A percentile compares a stretch with the other conserved stretches of the same genome.
phyloP scores from a whole-genome alignment of 2,888 invertebrate genomes.

The Cantharis rustica region DNA sequence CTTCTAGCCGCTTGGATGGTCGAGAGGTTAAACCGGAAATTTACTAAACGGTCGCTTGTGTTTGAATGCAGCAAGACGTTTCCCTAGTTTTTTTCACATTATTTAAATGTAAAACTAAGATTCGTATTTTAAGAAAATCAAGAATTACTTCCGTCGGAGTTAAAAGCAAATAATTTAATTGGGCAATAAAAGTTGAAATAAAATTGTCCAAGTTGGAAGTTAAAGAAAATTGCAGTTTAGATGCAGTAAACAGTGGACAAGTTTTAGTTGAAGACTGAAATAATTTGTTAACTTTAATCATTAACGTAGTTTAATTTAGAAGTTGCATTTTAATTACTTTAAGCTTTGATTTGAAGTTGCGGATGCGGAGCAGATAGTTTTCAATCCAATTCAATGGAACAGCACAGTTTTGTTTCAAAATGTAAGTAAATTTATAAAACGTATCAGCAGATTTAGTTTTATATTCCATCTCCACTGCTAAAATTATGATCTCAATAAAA shows the following conservation, averaged over 20 bases:
- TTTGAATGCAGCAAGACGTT: neutral
- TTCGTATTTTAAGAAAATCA: neutral
- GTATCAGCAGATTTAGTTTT: neutral
- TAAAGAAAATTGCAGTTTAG: neutral
- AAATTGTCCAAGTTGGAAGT: neutral
- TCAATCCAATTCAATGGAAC: neutral
- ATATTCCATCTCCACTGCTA: neutral
- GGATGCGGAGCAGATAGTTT: neutral
- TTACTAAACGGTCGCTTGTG: neutral
- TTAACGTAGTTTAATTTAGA: neutral
- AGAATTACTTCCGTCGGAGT: neutral
- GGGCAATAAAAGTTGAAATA: neutral
- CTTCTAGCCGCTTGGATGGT: neutral
- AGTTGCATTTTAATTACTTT: neutral
- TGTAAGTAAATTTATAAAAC: neutral
- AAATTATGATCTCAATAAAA: conserved; percentile 4
- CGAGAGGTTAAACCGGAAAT: neutral
- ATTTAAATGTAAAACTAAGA: neutral
- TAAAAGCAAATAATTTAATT: neutral
- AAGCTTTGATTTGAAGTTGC: neutral
- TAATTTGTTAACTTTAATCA: neutral
- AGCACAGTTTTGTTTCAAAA: neutral
- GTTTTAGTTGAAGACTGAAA: neutral
- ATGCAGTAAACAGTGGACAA: neutral
- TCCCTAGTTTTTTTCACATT: neutral